These are phyloP conservation scores for Argyra leucocephala DNA, from an alignment of 2,888 invertebrate genomes.

Conservation along the genomic window DNA sequence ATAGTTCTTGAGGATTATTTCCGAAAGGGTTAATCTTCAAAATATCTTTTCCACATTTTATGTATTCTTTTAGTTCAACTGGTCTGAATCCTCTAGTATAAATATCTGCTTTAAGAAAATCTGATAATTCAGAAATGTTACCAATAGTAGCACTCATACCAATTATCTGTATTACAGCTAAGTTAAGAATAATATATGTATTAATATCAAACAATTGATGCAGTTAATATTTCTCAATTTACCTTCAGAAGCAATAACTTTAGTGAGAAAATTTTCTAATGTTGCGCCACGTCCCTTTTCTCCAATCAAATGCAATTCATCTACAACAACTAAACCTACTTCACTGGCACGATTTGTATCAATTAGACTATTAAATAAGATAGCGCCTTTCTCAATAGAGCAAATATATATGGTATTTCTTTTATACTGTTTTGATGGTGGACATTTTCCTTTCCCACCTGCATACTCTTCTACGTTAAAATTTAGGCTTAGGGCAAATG, in stretches of 20 bases:
- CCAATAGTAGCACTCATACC: constrained; percentile 98
- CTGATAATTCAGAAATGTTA: constrained; percentile 70
- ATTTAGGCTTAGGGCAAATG: constrained; percentile 76
- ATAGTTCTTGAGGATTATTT: constrained; percentile 46
- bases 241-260: constrained; percentile 63
- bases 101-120: constrained; percentile 71
- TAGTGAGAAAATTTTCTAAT: constrained; percentile 75
- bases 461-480: constrained; percentile 95
- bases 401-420: constrained; percentile 78
- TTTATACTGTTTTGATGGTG: constrained; percentile 62
- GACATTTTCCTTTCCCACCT: constrained; percentile 81
- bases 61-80: constrained; percentile 70
- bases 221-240: constrained; percentile 25
- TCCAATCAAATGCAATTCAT: constrained; percentile 89
- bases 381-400: constrained; percentile 89
- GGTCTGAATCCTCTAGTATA: constrained; percentile 83
- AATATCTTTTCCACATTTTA: constrained; percentile 59
- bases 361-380: constrained; percentile 74
- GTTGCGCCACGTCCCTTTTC: constrained; percentile 76
- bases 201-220: constrained; percentile 12
- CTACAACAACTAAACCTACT: constrained; percentile 72
- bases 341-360: constrained; percentile 64
- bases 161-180: constrained; percentile 69
- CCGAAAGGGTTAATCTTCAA: constrained; percentile 49
- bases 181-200: constrained; percentile 12